Evolutionary conservation across 2,113 vertebrate species (phyloP).

Genomic region (Dicrurus megarhynchus): DNA sequence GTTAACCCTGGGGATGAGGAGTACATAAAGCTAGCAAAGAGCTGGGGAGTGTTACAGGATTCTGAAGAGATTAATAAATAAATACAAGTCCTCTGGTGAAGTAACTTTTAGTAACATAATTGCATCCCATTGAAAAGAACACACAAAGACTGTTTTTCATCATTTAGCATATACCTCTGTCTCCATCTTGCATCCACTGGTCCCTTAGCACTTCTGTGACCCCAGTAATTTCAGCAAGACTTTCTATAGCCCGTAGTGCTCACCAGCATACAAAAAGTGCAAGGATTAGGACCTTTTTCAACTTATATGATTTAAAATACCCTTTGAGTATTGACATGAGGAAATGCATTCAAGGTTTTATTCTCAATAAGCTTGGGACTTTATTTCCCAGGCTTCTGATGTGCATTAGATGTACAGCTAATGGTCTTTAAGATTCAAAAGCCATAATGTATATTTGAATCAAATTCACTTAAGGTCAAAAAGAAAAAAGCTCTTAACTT

Average conservation of each 20-base stretch:
- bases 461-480: constrained; percentile 66
- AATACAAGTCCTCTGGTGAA: neutral
- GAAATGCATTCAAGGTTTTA: neutral
- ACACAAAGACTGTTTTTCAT: neutral
- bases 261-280: neutral
- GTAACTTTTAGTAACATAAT: neutral
- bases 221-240: neutral
- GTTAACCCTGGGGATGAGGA: neutral
- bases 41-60: neutral
- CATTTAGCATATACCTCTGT: neutral
- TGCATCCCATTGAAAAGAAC: neutral
- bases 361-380: neutral
- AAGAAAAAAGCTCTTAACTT: constrained; percentile 62
- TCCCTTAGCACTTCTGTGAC: neutral
- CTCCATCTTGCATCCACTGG: neutral
- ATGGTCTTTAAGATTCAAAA: constrained; percentile 61
- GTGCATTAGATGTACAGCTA: constrained; percentile 37
- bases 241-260: neutral
- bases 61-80: neutral
- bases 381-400: constrained; percentile 22
- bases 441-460: constrained; percentile 59
- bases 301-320: neutral
- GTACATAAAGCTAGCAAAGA: neutral
- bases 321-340: neutral
- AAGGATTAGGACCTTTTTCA: neutral